These are phyloP conservation scores for Delphinus delphis DNA, from an alignment of 2,113 vertebrate species.

Conservation along the genomic window DNA sequence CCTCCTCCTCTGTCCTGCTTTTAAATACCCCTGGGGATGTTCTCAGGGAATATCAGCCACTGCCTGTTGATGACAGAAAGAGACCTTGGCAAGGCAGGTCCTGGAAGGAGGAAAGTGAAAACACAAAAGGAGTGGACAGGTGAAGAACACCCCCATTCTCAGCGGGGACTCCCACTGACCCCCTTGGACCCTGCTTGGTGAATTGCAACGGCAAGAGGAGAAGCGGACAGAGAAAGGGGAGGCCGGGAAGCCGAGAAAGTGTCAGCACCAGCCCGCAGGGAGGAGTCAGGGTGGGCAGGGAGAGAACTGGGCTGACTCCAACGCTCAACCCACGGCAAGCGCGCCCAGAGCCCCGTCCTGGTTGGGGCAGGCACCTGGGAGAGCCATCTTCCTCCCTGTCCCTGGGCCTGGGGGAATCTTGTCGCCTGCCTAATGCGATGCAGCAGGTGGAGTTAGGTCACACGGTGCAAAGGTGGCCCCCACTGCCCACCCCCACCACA, in stretches of 20 bases:
- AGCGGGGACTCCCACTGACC: neutral
- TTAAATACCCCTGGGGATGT: neutral
- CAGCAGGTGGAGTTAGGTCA: neutral
- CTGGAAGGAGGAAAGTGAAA: neutral
- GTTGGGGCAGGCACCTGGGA: neutral
- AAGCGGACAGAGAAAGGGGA: neutral
- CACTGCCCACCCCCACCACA: neutral
- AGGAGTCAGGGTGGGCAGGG: neutral
- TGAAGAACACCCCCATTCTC: neutral
- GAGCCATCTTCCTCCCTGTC: neutral
- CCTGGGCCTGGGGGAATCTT: neutral
- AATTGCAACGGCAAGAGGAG: neutral
- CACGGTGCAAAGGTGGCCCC: neutral
- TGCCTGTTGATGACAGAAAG: neutral
- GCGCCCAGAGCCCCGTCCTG: neutral
- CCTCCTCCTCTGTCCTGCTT: neutral
- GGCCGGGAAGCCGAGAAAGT: neutral
- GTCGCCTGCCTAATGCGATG: neutral
- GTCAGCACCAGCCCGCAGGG: neutral
- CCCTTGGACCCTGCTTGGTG: neutral
- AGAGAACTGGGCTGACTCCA: neutral
- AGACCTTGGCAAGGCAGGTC: neutral
- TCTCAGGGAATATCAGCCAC: neutral
- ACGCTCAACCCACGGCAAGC: neutral
- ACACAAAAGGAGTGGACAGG: rapidly evolving